Evolutionary conservation across 2,888 invertebrate species (phyloP), one percentile per base, ranked within the genome.

Genomic region (Melanargia galathea): DNA sequence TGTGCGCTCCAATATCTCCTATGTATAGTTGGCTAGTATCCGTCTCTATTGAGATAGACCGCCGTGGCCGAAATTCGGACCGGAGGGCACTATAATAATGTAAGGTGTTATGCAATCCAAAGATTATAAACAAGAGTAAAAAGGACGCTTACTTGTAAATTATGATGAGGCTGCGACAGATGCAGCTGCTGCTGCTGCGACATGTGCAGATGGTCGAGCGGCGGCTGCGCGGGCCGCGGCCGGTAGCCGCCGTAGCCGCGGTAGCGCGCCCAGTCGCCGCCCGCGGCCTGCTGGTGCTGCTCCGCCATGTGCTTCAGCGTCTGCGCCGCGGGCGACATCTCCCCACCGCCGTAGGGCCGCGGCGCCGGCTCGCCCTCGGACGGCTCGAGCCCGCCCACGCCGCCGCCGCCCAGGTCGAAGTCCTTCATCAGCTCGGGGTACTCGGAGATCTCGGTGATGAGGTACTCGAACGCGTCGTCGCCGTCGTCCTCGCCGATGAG

Each of bases 281-380:
- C 90, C 33, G 90, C 79, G 65, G 88, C 89, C 86, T 97, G 97
- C 87, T 98, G 98, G 86, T 98, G 98, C 84, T 98, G 98, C 82
- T 98, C 98, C 43, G 98, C 98, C 98, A 98, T 98, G 78, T 98
- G 98, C 82, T 98, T 98, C 59, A 98, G 92, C 0, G 98, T 98
- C 89, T 98, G 97, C 55, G 98, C 98, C 0, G 98, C 98, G 24
- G 98, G 96, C 65, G 97, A 97, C 83, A 96, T 92, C 82, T 97
- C 96, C 0, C 93, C 94, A 63, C 92, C 79, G 70, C 92, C 87
- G 69, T 93, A 92, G 22, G 92, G 85, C 65, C 91, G 75, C 58
- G 92, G 75, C 75, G 86, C 80, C 67, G 79, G 75, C 33, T 92
- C 93, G 38, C 91, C 92, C 71, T 92, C 93, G 11, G 89, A 81